Base-by-base conservation (phyloP, 2,113 vertebrate genomes). In the Prinia subflava region DNA sequence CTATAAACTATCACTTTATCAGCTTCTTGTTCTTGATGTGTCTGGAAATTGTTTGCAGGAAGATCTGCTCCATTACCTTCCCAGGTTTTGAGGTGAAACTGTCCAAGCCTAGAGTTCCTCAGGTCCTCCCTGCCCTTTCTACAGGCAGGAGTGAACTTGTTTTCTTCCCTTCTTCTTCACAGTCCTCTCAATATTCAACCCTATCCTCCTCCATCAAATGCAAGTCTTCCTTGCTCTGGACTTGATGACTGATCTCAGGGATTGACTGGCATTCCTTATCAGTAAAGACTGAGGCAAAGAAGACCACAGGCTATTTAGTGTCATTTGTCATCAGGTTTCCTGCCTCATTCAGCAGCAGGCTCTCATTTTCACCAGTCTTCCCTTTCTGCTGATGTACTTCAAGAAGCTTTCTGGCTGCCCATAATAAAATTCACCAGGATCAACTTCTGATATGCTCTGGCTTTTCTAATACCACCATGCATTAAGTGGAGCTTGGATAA, bases 191-290 rank as follows among this genome's bases (percentile, higher is more conserved):
- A 25, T 13, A 73, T 17, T 35, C 31, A 60, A 49, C 20, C 13
- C n/a, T 16, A 39, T 35, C 28, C 11, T 59, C 39, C 35, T 59
- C 31, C 31, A 35, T 4, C 28, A 35, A 39, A 33, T 0, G 0
- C 44, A 70, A 47, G 31, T 44, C 33, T 57, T 83, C 41, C 74
- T 65, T 21, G 14, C 68, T 60, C 27, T 11, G 19, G 12, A 57
- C 55, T 69, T 68, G 2, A 41, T 0, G 0, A 7, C 42, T 57
- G 42, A 47, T 31, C 27, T 69, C 46, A 35, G 28, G 24, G 28
- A 80, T 9, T n/a, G n/a, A n/a, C 10, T 39, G 50, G 27, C 17
- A 80, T 20, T 80, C 50, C 79, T 73, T 41, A 37, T 21, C 31
- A 42, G 50, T 27, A 22, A 53, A 42, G 30, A 64, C 57, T 27